Percentiles rank a stretch among this genome's conserved stretches.
Conservation (phyloP, 2,113 vertebrate species). For the Maccullochella peelii region DNA sequence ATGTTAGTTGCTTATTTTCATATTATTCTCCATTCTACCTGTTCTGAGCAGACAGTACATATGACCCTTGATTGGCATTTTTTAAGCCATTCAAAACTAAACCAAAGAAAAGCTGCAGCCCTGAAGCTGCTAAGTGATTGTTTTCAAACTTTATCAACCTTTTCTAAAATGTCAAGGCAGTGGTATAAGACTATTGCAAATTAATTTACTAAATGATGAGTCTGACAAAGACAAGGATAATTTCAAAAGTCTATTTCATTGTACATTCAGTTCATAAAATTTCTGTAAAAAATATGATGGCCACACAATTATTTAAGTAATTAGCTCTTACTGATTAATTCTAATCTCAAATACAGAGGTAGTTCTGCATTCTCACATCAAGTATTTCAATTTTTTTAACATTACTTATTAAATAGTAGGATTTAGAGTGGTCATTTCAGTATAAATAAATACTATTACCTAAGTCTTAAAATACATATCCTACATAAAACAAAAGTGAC, state of each 20-base stretch:
- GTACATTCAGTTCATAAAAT: constrained; percentile 69
- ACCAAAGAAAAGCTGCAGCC: not conserved
- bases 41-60: not conserved
- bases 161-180: not conserved
- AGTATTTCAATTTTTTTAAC: constrained; percentile 23
- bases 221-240: constrained; percentile 11
- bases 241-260: constrained; percentile 70
- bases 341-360: constrained; percentile 40
- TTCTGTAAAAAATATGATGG: constrained; percentile 52
- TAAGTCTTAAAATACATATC: constrained; percentile 14
- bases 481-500: constrained; percentile 40
- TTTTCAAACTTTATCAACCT: not conserved
- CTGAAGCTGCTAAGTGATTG: not conserved
- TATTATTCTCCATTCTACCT: not conserved
- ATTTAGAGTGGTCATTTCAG: constrained; percentile 40
- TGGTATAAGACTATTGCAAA: constrained; percentile 2
- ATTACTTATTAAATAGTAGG: constrained; percentile 9
- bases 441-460: constrained; percentile 33
- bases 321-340: constrained; percentile 36
- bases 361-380: constrained; percentile 21
- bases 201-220: not conserved
- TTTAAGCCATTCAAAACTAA: not conserved
- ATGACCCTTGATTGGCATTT: not conserved
- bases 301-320: constrained; percentile 26
- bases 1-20: not conserved